Percentiles rank a stretch among this genome's conserved stretches.
These are phyloP conservation scores for Papilio polytes DNA, from an alignment of 1,140 invertebrate genomes.

Conservation along the genomic window DNA sequence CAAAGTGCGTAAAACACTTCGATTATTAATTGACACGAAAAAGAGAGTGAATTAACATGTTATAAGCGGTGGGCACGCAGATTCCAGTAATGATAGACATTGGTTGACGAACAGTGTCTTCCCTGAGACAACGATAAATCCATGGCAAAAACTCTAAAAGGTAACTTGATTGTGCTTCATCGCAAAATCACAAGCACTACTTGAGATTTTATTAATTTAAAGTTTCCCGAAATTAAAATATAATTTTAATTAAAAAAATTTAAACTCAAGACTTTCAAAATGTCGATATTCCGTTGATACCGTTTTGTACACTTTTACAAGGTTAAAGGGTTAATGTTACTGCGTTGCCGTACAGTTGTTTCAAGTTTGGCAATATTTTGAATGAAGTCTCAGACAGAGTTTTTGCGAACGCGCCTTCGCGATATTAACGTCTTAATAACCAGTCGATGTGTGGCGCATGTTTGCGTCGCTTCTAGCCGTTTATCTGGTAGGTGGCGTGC, in stretches of 20 bases:
- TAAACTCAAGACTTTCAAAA: not conserved
- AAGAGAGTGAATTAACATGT: conserved; percentile 13
- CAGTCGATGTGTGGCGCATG: conserved; percentile 32
- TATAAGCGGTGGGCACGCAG: not conserved
- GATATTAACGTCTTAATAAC: conserved; percentile 36
- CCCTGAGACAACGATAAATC: not conserved
- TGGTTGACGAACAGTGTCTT: not conserved
- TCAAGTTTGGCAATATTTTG: conserved; percentile 23
- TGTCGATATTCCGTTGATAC: not conserved
- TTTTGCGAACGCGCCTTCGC: conserved; percentile 13
- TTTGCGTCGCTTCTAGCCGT: conserved; percentile 51
- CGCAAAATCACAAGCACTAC: too few species aligned
- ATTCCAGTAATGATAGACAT: not conserved
- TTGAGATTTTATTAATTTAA: too few species aligned
- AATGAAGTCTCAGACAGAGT: conserved; percentile 1
- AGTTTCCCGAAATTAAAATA: too few species aligned
- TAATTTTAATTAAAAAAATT: too few species aligned
- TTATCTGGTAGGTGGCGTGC: conserved; percentile 50
- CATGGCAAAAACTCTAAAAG: too few species aligned
- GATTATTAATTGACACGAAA: conserved; percentile 17
- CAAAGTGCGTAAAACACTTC: conserved; percentile 26
- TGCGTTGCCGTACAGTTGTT: not conserved
- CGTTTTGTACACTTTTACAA: not conserved
- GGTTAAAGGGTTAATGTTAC: not conserved
- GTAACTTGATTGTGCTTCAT: too few species aligned